A percentile compares a stretch with the other conserved stretches of the same genome.
phyloP scores from a whole-genome alignment of 2,797 vertebrate species.

The Schizopygopsis malacanthus region DNA sequence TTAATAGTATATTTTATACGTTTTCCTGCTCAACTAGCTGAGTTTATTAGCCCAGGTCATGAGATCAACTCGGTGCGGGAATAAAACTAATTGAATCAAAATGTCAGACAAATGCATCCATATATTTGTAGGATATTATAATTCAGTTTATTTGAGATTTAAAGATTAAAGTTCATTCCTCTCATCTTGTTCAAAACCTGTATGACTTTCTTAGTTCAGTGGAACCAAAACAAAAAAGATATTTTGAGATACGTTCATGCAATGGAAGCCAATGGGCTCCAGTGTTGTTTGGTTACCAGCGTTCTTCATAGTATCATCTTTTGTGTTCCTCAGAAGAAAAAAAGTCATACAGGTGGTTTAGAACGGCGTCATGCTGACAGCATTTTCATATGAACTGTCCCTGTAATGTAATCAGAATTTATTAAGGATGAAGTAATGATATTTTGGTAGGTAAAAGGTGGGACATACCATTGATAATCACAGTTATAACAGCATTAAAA shows the following conservation, averaged over 20 bases:
- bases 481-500: constrained; percentile 33
- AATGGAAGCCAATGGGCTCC: background rate
- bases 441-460: background rate
- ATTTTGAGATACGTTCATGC: background rate
- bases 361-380: background rate
- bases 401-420: background rate
- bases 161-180: background rate
- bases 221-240: background rate
- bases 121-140: background rate
- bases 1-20: background rate
- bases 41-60: background rate
- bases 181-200: background rate
- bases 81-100: background rate
- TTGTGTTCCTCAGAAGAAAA: background rate
- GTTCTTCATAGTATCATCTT: background rate
- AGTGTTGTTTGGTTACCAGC: background rate
- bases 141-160: background rate
- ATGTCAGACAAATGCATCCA: background rate
- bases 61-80: background rate
- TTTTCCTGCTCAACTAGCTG: background rate
- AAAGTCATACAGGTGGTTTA: background rate
- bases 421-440: background rate
- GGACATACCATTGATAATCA: background rate
- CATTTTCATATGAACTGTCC: background rate
- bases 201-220: background rate